A percentile compares a stretch with the other conserved stretches of the same genome.
Conservation (phyloP, 1,140 invertebrate genomes). For the Gyrodactylus salaris region DNA sequence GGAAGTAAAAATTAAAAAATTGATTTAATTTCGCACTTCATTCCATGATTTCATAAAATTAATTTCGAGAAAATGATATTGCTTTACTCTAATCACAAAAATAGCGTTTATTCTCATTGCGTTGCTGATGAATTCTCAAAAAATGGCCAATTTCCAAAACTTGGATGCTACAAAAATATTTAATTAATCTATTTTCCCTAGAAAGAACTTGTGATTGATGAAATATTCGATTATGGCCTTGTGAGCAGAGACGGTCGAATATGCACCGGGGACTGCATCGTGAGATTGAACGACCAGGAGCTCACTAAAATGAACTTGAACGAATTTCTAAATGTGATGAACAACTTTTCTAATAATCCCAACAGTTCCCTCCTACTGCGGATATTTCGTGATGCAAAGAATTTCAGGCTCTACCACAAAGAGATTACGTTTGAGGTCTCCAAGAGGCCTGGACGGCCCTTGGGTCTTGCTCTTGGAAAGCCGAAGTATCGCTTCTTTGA, state of each 20-base stretch:
- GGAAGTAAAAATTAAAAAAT: too few relatives aligned
- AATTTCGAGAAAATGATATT: too few relatives aligned
- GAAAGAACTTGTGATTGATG: not conserved
- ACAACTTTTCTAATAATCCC: not conserved
- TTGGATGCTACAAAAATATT: too few relatives aligned
- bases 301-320: not conserved
- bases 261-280: not conserved
- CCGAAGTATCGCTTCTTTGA: not conserved
- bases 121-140: too few relatives aligned
- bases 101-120: too few relatives aligned
- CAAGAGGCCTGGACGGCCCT: not conserved
- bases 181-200: too few relatives aligned
- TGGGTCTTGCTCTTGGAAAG: not conserved
- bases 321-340: not conserved
- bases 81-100: too few relatives aligned
- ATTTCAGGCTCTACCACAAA: not conserved
- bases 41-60: too few relatives aligned
- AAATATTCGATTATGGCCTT: not conserved
- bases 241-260: not conserved
- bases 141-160: too few relatives aligned
- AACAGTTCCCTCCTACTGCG: not conserved
- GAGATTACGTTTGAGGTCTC: not conserved
- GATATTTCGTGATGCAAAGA: not conserved
- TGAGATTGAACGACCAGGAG: not conserved
- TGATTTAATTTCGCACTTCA: too few relatives aligned